Base-by-base conservation (phyloP, 2,797 vertebrate species). In the Hypotaenidia philippensis region DNA sequence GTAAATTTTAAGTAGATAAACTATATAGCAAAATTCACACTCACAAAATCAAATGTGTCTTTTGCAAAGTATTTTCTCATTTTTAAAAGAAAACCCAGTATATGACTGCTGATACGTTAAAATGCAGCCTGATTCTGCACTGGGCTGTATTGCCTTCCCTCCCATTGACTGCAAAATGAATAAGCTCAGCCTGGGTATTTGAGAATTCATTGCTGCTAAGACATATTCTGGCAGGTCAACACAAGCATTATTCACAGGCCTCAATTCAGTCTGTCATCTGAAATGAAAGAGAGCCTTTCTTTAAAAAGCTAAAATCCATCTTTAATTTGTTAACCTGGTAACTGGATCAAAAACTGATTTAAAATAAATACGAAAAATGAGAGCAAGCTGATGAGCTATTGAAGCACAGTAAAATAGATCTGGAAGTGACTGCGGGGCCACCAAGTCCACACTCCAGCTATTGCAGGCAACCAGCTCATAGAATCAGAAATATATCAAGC, bases 171-270 rank as follows among this genome's bases (percentile, higher is more conserved):
- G 82, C 77, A 90, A 84, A 96, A 94, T 96, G 94, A 96, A 94
- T 94, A 95, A 93, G 21, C 60, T 94, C 92, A 95, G 92, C 61
- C 87, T 69, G 89, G 80, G 83, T 87, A 91, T 93, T 96, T 96
- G 93, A 96, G 85, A 94, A 97, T 95, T 94, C 93, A 84, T 87
- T 1, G 36, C 87, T 93, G 87, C 72, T 68, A 79, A 93, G 94
- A 94, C 94, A 94, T 93, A 95, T 95, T 94, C 92, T 96, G 94
- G 95, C 94, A 96, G 93, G 87, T 96, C 90, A 97, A 95, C 93
- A 96, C 93, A 96, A 96, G 95, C 80, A 97, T 95, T 96, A 96
- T 96, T 96, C 95, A 96, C 59, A 94, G 68, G 36, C 91, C 60
- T 94, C 83, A 90, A 77, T 94, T 96, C 96, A 94, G 70, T 84